Base-by-base conservation (phyloP, 2,113 vertebrate species). In the Indicator indicator region DNA sequence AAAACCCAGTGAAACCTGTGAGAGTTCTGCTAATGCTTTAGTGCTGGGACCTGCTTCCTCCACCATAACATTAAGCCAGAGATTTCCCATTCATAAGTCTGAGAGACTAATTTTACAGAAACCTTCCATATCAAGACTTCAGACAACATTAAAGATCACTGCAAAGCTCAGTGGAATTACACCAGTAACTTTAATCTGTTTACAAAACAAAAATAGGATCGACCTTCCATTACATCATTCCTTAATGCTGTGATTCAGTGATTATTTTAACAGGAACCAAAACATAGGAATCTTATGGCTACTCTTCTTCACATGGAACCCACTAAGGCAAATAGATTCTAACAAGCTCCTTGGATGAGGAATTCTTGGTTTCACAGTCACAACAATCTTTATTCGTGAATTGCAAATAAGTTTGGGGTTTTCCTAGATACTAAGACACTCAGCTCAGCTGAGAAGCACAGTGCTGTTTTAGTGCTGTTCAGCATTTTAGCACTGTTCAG, bases 201-300 rank as follows among this genome's bases (percentile, higher is more conserved):
- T 94, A 83, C 28, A 88, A 60, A 93, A 28, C 40, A 60, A 36
- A 85, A 93, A 54, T 6, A 64, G 30, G 11, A 26, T 80, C 30
- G 90, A 59, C 8, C 24, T 94, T 95, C 59, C 10, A 83, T 89
- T 95, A 89, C 48, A 94, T 93, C 67, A 44, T 16, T 16, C 42
- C 16, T 16, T 44, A 16, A 44, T 44, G 15, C 42, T 44, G 42
- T 44, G 42, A 44, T 44, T 44, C 42, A 44, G 42, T 44, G 42
- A 42, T 42, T 60, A 24, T 81, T 91, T 56, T 32, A 74, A 54
- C 15, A 62, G 20, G 33, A 81, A 33, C 11, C 21, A 62, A 89
- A 59, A 24, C 4, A 7, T 36, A 89, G 42, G 23, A 71, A 55
- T 23, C 1, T 0, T 12, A 28, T 12, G 6, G 30, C 24, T 23